phyloP scores from a whole-genome alignment of 2,888 invertebrate genomes.

The Macrosiphum euphorbiae region DNA sequence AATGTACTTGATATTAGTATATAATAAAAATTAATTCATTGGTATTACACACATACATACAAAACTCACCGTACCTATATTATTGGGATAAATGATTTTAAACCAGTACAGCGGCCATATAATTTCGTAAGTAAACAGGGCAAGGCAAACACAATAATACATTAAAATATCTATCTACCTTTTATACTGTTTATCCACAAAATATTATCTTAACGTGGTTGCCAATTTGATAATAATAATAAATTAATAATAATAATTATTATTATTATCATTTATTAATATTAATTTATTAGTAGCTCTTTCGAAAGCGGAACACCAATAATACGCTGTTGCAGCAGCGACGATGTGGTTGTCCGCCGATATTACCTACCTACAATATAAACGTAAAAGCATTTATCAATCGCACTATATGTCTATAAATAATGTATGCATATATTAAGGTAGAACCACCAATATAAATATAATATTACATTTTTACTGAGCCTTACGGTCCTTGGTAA shows the following conservation, averaged over 20 bases:
- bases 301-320: constrained; percentile 8
- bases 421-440: not conserved
- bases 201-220: not conserved
- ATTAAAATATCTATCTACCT: not conserved
- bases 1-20: not conserved
- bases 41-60: not conserved
- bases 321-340: not conserved
- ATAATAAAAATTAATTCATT: not conserved
- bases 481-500: not conserved
- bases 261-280: not conserved
- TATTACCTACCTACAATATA: not conserved
- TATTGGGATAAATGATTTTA: not conserved
- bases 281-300: constrained; percentile 1
- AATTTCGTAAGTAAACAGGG: constrained; percentile 49
- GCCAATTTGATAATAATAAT: not conserved
- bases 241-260: not conserved
- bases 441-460: not conserved
- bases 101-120: not conserved
- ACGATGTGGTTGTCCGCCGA: not conserved
- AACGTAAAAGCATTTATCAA: not conserved
- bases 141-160: constrained; percentile 33
- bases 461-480: not conserved
- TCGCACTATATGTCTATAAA: not conserved
- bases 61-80: not conserved
- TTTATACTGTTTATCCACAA: not conserved